Base-by-base conservation (phyloP, 2,797 vertebrate species). In the Xyrichtys novacula region DNA sequence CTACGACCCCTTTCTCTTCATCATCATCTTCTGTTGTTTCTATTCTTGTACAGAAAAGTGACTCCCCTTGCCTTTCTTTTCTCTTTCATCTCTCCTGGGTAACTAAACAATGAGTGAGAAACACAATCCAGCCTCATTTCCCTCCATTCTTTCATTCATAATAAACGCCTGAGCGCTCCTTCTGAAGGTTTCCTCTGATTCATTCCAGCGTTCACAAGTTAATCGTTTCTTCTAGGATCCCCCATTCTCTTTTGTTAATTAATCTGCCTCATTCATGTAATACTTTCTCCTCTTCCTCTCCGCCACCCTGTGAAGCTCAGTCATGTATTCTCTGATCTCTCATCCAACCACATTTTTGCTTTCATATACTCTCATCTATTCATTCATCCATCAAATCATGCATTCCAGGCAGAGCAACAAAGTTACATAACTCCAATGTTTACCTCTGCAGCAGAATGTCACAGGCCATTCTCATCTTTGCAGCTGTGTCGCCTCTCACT, bases 361-460 rank as follows among this genome's bases (percentile, higher is more conserved):
- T 34, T 58, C 12, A 0, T 6, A 28, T 52, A 17, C 3, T 47
- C 36, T 15, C 42, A 70, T 66, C 8, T 22, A 42, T 38, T 6
- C 32, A 73, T 67, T n/a, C 47, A 70, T 53, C 39, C 58, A 53
- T 32, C 5, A 43, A 32, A 32, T 71, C 36, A 26, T 16, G 28
- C 11, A 70, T 73, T 61, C 71, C 34, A 52, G 53, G 66, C 65
- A 69, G 63, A 72, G 31, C 16, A 31, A 38, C 66, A 28, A 17
- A 55, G 65, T 89, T 87, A 80, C 56, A 28, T 71, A 87, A 89
- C 54, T 34, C 23, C 20, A 28, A 20, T 77, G 77, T 90, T 94
- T 95, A 95, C 94, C 94, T 96, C 92, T 95, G 92, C 88, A 95
- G 94, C 77, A 95, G 91, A 91, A 95, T 88, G 88, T 95, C 93